Evolutionary conservation across 2,888 invertebrate species (phyloP).

Genomic region (Melinaea marsaeus): DNA sequence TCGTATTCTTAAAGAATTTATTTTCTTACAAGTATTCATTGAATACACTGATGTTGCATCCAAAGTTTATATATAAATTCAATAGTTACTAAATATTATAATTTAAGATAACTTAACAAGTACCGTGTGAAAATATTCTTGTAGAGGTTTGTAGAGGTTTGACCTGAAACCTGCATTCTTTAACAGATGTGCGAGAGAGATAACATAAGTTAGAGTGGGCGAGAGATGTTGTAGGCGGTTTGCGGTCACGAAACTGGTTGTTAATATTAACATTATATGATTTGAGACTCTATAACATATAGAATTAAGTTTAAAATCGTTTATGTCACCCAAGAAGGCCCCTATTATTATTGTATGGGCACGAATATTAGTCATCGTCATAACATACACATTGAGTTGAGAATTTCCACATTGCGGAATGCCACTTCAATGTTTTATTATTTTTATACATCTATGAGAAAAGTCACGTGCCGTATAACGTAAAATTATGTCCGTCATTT

Average conservation of each 20-base stretch:
- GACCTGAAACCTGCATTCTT: conserved; percentile 59
- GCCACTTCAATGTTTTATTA: conserved; percentile 1
- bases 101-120: not conserved
- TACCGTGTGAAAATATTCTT: conserved; percentile 27
- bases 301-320: conserved; percentile 41
- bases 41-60: no score
- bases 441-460: not conserved
- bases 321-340: conserved; percentile 32
- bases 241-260: conserved; percentile 66
- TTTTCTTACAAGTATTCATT: no score
- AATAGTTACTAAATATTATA: not conserved
- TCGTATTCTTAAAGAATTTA: no score
- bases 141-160: conserved; percentile 47
- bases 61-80: not conserved
- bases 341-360: conserved; percentile 44
- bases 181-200: conserved; percentile 45
- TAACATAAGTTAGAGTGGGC: conserved; percentile 38
- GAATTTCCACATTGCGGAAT: conserved; percentile 14
- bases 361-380: conserved; percentile 51
- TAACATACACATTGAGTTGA: conserved; percentile 18
- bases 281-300: conserved; percentile 39
- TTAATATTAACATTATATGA: conserved; percentile 36
- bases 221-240: conserved; percentile 42
- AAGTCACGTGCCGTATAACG: not conserved
- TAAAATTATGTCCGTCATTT: not conserved